A percentile compares a stretch with the other conserved stretches of the same genome.
Evolutionary conservation across 2,113 vertebrate species (phyloP).

Genomic region (Crocuta crocuta): DNA sequence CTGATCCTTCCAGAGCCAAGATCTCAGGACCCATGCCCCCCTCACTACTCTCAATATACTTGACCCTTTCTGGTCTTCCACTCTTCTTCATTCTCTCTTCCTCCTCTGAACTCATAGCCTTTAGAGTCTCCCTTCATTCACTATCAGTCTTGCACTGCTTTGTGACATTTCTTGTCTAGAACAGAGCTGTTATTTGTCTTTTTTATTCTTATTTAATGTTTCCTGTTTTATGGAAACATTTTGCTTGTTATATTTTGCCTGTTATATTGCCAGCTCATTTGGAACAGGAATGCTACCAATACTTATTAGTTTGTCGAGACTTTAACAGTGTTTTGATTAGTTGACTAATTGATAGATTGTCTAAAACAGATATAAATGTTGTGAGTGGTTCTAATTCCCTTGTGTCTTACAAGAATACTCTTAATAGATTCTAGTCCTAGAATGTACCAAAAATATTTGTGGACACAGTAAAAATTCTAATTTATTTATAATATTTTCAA

Average conservation of each 20-base stretch:
- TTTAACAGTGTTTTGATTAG: conserved; percentile 39
- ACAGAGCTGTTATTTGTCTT: neutral
- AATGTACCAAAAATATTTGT: conserved; percentile 4
- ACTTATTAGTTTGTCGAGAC: neutral
- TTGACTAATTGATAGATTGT: conserved; percentile 18
- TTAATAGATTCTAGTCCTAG: neutral
- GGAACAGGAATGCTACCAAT: neutral
- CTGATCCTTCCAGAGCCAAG: neutral
- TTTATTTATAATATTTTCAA: neutral
- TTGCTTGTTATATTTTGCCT: neutral
- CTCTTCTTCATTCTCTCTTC: neutral
- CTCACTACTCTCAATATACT: neutral
- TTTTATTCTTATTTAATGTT: conserved; percentile 50
- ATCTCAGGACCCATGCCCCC: neutral
- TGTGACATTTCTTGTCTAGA: neutral
- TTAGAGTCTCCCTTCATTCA: neutral
- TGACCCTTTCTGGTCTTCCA: neutral
- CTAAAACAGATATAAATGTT: conserved; percentile 5
- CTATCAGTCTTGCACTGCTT: neutral
- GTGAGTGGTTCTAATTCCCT: neutral
- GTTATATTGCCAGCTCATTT: conserved; percentile 16
- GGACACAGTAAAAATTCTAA: conserved; percentile 8
- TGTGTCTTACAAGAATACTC: neutral
- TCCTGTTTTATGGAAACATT: neutral
- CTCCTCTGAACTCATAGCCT: neutral